These are phyloP conservation scores for Brachyptera risi DNA, from an alignment of 2,888 invertebrate genomes.

Conservation along the genomic window DNA sequence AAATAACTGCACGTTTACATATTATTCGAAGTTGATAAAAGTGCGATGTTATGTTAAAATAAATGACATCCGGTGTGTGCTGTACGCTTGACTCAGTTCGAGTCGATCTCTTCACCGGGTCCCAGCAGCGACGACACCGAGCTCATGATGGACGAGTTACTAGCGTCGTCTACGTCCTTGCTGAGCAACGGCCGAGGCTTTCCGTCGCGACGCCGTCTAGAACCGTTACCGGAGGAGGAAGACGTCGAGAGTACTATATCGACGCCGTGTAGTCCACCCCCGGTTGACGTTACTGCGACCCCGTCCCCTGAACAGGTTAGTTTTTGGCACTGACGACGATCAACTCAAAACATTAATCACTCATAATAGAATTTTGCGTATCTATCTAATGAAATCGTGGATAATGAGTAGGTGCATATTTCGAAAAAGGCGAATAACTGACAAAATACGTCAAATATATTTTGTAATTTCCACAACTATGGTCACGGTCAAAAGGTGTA, in stretches of 20 bases:
- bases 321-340: too few relatives aligned
- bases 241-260: slow-evolving; percentile 45
- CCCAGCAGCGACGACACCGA: slow-evolving; percentile 61
- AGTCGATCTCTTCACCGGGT: slow-evolving; percentile 23
- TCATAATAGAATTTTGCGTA: not conserved
- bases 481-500: too few relatives aligned
- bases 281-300: slow-evolving; percentile 20
- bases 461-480: too few relatives aligned
- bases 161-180: slow-evolving; percentile 63
- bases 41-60: too few relatives aligned
- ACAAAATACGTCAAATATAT: too few relatives aligned
- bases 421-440: not conserved
- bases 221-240: slow-evolving; percentile 80
- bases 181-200: slow-evolving; percentile 61
- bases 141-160: slow-evolving; percentile 74
- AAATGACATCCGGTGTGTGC: too few relatives aligned
- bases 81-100: too few relatives aligned
- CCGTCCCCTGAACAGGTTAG: slow-evolving; percentile 39
- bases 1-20: too few relatives aligned
- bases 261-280: slow-evolving; percentile 43
- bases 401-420: not conserved
- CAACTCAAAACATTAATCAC: too few relatives aligned
- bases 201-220: slow-evolving; percentile 70
- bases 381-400: not conserved
- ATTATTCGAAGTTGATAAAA: too few relatives aligned